These are phyloP conservation scores for Drosophila ficusphila DNA, from an alignment of 1,140 invertebrate species.

Conservation along the genomic window DNA sequence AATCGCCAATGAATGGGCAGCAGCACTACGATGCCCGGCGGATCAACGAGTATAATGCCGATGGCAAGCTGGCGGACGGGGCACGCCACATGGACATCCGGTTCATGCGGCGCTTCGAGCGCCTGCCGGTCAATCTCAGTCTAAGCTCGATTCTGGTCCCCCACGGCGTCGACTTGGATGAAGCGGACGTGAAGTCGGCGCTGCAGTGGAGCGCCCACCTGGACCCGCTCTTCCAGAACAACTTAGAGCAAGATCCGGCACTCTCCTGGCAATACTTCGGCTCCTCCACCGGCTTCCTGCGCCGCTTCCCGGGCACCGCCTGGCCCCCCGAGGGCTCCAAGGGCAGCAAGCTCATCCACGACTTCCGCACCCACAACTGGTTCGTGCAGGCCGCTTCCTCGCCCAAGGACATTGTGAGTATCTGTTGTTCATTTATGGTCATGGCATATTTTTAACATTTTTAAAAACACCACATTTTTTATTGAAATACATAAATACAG, in stretches of 20 bases:
- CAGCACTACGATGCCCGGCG: constrained; percentile 90
- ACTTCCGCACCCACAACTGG: constrained; percentile 94
- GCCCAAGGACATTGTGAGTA: constrained; percentile 94
- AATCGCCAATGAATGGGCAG: constrained; percentile 56
- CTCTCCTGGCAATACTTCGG: constrained; percentile 99
- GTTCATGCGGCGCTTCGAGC: constrained; percentile 91
- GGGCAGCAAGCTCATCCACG: constrained; percentile 91
- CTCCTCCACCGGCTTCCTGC: constrained; percentile 94
- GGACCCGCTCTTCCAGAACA: constrained; percentile 95
- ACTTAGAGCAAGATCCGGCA: constrained; percentile 95
- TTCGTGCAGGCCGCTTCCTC: constrained; percentile 98
- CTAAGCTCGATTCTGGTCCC: constrained; percentile 95
- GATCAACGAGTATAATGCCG: constrained; percentile 89
- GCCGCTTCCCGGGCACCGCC: constrained; percentile 95
- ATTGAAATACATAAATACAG: no score
- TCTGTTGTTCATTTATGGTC: background rate
- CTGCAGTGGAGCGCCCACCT: constrained; percentile 96
- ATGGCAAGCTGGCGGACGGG: constrained; percentile 88
- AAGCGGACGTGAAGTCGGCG: constrained; percentile 91
- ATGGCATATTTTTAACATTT: no score
- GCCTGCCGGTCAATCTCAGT: constrained; percentile 92
- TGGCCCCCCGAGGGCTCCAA: constrained; percentile 89
- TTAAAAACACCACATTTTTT: no score
- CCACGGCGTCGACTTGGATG: constrained; percentile 90
- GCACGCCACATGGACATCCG: constrained; percentile 88